Base-by-base conservation (phyloP, 2,113 vertebrate species). In the Gambusia affinis region DNA sequence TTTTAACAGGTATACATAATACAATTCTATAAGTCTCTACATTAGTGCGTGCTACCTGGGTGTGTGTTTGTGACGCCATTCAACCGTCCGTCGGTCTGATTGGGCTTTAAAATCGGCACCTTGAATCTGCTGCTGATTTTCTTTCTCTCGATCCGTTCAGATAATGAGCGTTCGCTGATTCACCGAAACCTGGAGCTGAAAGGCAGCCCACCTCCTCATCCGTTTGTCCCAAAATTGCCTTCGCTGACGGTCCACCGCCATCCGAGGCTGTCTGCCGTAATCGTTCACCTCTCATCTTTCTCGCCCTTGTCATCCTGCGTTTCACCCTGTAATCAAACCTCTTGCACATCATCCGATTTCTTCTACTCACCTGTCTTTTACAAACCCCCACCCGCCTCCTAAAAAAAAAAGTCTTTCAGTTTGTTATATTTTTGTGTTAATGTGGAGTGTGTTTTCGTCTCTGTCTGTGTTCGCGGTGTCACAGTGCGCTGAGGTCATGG, bases 401-500 rank as follows among this genome's bases (percentile, higher is more conserved):
- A 37, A 37, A 7, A 35, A 47, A 44, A 14, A 64, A 37, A 64
- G 42, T 67, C 47, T 37, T 66, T 73, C 47, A 64, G 4, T 76
- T 66, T 42, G 64, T 42, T 73, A 42, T 83, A 67, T 80, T 64
- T 78, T 68, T 78, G 71, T 85, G 68, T 78, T 12, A 24, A n/a
- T 81, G 72, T 85, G 24, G 75, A 60, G 64, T 80, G 76, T 76
- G 65, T 79, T 27, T 74, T 28, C 35, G 72, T 62, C 73, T 54
- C 63, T 29, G 22, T 37, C 44, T 30, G 65, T 47, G 47, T 75
- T 0, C 64, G 33, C 68, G 76, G 35, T 27, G 82, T 93, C 92
- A 95, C 92, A 95, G 89, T 87, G 94, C 95, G 0, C 95, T 96
- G 86, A 97, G 96, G 94, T 97, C 96, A 33, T 96, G 96, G 87